These are phyloP conservation scores for Chalcosyrphus nemorum DNA, from an alignment of 2,888 invertebrate species.

Conservation along the genomic window DNA sequence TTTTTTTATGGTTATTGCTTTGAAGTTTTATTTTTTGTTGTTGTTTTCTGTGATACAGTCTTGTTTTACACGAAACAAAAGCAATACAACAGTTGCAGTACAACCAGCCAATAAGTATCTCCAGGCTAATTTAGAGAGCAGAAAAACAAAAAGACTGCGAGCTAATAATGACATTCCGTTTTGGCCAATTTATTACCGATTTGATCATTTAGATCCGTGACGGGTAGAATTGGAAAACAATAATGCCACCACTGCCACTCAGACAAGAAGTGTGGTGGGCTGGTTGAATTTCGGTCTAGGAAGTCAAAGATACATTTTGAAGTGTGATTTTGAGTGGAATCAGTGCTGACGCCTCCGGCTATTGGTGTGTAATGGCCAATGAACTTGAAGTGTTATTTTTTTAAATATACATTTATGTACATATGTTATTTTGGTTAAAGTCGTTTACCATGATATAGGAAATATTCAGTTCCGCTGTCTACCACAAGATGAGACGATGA, in stretches of 20 bases:
- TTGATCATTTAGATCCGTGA: slow-evolving; percentile 61
- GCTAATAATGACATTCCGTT: slow-evolving; percentile 59
- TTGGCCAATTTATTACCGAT: slow-evolving; percentile 53
- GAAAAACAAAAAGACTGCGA: slow-evolving; percentile 13
- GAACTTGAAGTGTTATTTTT: slow-evolving; percentile 45
- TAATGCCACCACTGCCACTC: slow-evolving; percentile 6
- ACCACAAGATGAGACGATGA: not conserved
- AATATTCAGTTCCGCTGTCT: slow-evolving; percentile 33
- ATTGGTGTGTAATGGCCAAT: slow-evolving; percentile 24
- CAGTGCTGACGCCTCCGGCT: slow-evolving; percentile 19
- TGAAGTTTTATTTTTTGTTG: too few relatives aligned
- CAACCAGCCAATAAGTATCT: not conserved
- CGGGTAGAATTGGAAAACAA: slow-evolving; percentile 52
- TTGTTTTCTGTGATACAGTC: slow-evolving; percentile 32
- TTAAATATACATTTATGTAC: not conserved
- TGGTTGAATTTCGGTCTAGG: slow-evolving; percentile 15
- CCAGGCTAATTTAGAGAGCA: slow-evolving; percentile 25
- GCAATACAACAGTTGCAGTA: slow-evolving; percentile 32
- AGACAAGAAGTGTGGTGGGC: slow-evolving; percentile 39
- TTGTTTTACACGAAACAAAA: slow-evolving; percentile 64
- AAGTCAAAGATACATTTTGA: slow-evolving; percentile 10
- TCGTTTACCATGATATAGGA: slow-evolving; percentile 35
- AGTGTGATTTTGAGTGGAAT: not conserved
- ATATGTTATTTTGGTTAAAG: slow-evolving; percentile 2
- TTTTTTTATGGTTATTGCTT: slow-evolving; percentile 55